Percentiles rank a stretch among this genome's conserved stretches.
These are phyloP conservation scores for Mastigias papua DNA, from an alignment of 30 jellyfish, hydroid and myxozoan species.

Conservation along the genomic window DNA sequence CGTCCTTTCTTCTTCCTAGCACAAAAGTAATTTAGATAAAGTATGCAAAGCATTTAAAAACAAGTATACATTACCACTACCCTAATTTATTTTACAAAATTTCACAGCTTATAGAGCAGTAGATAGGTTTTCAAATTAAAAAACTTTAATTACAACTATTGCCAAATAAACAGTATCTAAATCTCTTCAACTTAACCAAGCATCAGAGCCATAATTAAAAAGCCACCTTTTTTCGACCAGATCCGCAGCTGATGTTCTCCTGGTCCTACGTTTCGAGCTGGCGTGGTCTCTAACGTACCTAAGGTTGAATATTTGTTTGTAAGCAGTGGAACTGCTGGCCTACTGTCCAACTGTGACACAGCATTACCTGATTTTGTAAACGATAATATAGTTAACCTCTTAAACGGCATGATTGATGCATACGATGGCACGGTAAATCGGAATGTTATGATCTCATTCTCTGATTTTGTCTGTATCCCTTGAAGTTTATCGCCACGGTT, in stretches of 20 bases:
- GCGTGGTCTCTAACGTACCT: conserved; percentile 50
- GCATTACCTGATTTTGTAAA: conserved; percentile 78
- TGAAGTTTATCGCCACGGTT: conserved; percentile 69
- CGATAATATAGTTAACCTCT: conserved; percentile 53
- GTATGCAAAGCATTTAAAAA: too few relatives aligned
- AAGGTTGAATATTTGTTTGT: conserved; percentile 45
- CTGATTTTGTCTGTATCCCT: conserved; percentile 63
- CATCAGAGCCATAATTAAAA: conserved; percentile 72
- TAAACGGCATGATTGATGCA: conserved; percentile 52
- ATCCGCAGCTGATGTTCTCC: conserved; percentile 78
- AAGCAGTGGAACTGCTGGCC: conserved; percentile 50
- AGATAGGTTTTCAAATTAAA: too few relatives aligned
- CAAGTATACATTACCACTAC: too few relatives aligned
- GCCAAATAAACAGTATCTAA: too few relatives aligned
- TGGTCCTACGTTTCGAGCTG: conserved; percentile 76
- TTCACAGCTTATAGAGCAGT: too few relatives aligned
- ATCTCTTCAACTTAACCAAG: conserved; percentile 26
- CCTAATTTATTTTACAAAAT: too few relatives aligned
- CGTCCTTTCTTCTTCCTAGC: too few relatives aligned
- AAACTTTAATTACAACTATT: too few relatives aligned
- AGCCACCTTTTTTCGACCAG: conserved; percentile 75
- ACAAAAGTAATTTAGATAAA: too few relatives aligned
- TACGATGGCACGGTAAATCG: conserved; percentile 69
- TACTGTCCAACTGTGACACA: conserved; percentile 71
- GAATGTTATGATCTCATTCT: conserved; percentile 52